A percentile compares a stretch with the other conserved stretches of the same genome.
phyloP scores from a whole-genome alignment of 2,797 vertebrate genomes.

The Semotilus atromaculatus region DNA sequence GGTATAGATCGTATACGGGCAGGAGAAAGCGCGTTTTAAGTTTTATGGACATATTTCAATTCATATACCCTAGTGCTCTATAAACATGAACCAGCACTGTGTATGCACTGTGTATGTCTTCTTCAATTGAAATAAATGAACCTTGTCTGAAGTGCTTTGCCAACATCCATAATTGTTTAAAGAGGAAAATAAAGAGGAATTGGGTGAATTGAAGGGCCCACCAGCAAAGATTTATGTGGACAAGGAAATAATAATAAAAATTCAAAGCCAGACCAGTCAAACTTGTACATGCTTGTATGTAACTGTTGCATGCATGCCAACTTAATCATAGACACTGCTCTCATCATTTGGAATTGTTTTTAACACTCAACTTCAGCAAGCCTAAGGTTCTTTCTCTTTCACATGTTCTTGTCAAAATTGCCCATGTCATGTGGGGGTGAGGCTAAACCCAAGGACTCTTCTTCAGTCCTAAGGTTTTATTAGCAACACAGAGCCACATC shows the following conservation, averaged over 20 bases:
- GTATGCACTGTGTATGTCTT: too few species aligned
- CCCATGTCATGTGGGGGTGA: constrained; percentile 64
- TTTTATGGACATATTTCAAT: too few species aligned
- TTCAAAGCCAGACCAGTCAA: constrained; percentile 39
- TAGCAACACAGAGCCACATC: constrained; percentile 59
- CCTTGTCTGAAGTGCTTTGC: constrained; percentile 13
- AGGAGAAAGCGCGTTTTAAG: too few species aligned
- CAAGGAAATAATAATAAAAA: constrained; percentile 33
- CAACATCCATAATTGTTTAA: constrained; percentile 35
- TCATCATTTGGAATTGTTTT: constrained; percentile 6
- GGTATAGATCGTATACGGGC: too few species aligned
- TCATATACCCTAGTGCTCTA: too few species aligned
- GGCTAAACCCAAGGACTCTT: constrained; percentile 68
- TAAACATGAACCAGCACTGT: too few species aligned
- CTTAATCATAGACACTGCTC: neutral
- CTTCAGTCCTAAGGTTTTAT: constrained; percentile 67
- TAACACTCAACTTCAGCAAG: constrained; percentile 27
- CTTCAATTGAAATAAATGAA: neutral
- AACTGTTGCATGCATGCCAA: constrained; percentile 15
- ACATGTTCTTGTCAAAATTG: constrained; percentile 72
- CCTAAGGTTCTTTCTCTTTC: constrained; percentile 65
- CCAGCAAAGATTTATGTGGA: constrained; percentile 43
- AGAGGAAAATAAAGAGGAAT: constrained; percentile 47
- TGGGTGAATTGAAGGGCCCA: constrained; percentile 19
- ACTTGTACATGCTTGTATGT: neutral